These are phyloP conservation scores for Phacellophora camtschatica DNA, from an alignment of 30 jellyfish, hydroid and myxozoan species.

Conservation along the genomic window DNA sequence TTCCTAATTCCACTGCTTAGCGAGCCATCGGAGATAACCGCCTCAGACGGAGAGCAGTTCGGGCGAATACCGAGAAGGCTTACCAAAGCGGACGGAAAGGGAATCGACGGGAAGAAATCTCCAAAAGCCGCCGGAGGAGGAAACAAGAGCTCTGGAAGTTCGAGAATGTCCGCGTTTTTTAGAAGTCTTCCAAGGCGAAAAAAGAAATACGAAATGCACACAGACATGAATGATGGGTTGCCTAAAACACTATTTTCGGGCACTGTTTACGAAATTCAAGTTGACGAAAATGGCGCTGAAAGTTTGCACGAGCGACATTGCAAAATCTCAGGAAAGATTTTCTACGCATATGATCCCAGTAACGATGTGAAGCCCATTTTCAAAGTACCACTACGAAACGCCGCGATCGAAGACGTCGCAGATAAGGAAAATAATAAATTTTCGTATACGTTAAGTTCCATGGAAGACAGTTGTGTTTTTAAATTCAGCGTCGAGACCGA, in stretches of 20 bases:
- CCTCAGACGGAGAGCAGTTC: constrained; percentile 45
- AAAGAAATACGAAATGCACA: constrained; percentile 30
- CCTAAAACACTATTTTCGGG: constrained; percentile 81
- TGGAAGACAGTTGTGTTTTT: constrained; percentile 66
- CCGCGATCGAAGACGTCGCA: constrained; percentile 78
- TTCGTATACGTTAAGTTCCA: constrained; percentile 64
- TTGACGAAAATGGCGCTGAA: constrained; percentile 45
- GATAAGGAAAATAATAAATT: constrained; percentile 35
- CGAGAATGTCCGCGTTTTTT: constrained; percentile 63
- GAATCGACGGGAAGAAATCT: constrained; percentile 1
- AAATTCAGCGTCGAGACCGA: constrained; percentile 61
- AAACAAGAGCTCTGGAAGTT: constrained; percentile 48
- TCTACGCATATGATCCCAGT: constrained; percentile 65
- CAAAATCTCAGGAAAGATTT: constrained; percentile 92
- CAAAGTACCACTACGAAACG: constrained; percentile 92
- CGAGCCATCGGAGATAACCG: constrained; percentile 16
- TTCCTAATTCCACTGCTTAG: not conserved
- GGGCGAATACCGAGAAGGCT: not conserved
- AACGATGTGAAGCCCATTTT: constrained; percentile 79
- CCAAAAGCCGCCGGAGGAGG: not conserved
- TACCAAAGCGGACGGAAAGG: not conserved
- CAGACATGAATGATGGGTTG: constrained; percentile 63
- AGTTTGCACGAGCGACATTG: constrained; percentile 51
- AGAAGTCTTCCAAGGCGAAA: constrained; percentile 61
- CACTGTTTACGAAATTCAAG: constrained; percentile 35